Base-by-base conservation (phyloP, 2,113 vertebrate species). In the Pholis gunnellus region DNA sequence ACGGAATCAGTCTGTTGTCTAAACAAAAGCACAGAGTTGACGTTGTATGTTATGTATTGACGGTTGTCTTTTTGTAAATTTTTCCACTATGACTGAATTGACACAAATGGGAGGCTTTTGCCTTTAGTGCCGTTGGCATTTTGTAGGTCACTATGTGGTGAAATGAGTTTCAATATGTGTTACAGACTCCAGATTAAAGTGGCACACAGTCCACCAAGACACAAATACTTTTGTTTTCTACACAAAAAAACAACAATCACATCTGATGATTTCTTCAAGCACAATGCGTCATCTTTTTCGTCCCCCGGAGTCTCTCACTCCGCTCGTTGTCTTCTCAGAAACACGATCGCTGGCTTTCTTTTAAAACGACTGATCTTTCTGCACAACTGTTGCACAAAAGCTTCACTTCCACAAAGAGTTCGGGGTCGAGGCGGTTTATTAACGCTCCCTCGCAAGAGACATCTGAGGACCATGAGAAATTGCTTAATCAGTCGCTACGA, bases 281-380 rank as follows among this genome's bases (percentile, higher is more conserved):
- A 0, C 17, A 6, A 38, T 11, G 81, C 2, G 67, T 78, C 78
- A 66, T 42, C 42, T 1, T 25, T 15, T 52, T n/a, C 52, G 17
- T 69, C 38, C 5, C 9, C 36, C 1, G 0, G 2, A 3, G n/a
- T 50, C 75, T 50, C 75, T 81, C 60, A 25, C 18, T 60, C 67
- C 48, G 27, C 27, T 70, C 44, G 0, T 3, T 20, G 60, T 75
- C 22, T 84, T 88, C 83, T 75, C 54, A 76, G 75, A 84, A 84
- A 57, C 22, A 20, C 27, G 9, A 5, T 3, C 1, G 25, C 50
- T 18, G 31, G 31, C 61, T 70, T 50, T 38, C 29, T 52, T 71
- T 63, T 78, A 6, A 75, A 42, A n/a, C 9, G 63, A 68, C 71
- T 29, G 15, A 27, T 66, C 75, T 78, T 8, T 14, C 44, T 46